These are phyloP conservation scores for Percopsis omiscomaycus DNA, from an alignment of 2,797 vertebrate genomes.

Conservation along the genomic window DNA sequence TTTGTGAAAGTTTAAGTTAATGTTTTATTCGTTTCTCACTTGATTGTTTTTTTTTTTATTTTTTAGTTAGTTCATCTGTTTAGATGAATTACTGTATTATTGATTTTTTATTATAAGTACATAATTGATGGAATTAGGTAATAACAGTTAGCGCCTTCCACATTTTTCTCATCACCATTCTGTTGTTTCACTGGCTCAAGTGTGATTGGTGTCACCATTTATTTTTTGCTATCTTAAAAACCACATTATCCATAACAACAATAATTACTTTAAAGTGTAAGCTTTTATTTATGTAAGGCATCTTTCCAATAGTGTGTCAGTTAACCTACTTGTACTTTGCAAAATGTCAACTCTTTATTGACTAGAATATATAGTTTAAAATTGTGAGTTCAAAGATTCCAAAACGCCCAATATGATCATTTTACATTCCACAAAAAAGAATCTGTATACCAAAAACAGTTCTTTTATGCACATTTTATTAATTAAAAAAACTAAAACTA, in stretches of 20 bases:
- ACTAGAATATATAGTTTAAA: too few species aligned
- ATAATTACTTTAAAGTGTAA: too few species aligned
- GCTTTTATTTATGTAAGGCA: too few species aligned
- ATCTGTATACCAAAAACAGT: not conserved
- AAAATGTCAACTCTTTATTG: too few species aligned
- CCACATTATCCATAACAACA: too few species aligned
- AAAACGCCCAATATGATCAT: not conserved
- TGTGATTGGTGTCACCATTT: constrained; percentile 10
- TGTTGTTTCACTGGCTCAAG: constrained; percentile 10
- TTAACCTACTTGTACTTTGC: too few species aligned
- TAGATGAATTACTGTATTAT: not conserved
- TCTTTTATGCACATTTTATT: too few species aligned
- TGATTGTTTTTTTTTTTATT: not conserved
- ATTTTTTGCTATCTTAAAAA: not conserved
- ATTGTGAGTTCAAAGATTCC: too few species aligned
- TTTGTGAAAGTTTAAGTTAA: constrained; percentile 20
- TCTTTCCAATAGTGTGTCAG: too few species aligned
- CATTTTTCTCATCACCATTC: constrained; percentile 9
- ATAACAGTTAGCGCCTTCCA: not conserved
- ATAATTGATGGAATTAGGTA: constrained; percentile 16
- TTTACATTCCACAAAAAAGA: not conserved
- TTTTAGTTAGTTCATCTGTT: not conserved
- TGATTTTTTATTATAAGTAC: constrained; percentile 6
- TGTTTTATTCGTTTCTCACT: not conserved
- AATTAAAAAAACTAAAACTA: not conserved